These are phyloP conservation scores for Morpho helenor DNA, from an alignment of 2,888 invertebrate species.

Conservation along the genomic window DNA sequence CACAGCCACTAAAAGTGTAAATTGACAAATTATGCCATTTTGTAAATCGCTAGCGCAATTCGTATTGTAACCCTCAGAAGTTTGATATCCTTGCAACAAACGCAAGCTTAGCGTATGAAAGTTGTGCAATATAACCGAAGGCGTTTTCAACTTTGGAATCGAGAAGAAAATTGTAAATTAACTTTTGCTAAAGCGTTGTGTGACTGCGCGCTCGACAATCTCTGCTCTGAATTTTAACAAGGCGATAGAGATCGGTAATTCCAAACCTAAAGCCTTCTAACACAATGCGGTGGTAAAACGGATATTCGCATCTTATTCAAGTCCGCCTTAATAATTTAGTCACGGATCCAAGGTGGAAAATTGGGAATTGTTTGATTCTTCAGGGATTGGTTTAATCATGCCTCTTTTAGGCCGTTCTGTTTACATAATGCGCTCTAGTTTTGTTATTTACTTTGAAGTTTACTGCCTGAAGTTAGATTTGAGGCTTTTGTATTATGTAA, in stretches of 20 bases:
- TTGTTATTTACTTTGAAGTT: not conserved
- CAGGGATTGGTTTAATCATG: conserved; percentile 55
- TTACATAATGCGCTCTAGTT: not conserved
- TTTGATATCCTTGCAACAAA: not conserved
- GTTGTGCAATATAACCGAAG: conserved; percentile 10
- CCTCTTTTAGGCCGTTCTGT: conserved; percentile 37
- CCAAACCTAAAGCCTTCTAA: conserved; percentile 57
- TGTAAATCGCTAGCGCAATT: no score
- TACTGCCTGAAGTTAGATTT: no score
- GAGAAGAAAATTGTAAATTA: conserved; percentile 62
- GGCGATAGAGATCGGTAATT: conserved; percentile 68
- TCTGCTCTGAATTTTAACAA: conserved; percentile 70
- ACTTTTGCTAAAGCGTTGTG: conserved; percentile 59
- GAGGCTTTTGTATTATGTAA: no score
- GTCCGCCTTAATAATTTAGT: conserved; percentile 69
- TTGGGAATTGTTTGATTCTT: conserved; percentile 73
- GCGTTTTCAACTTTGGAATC: conserved; percentile 30
- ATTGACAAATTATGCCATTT: no score
- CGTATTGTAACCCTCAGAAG: not conserved
- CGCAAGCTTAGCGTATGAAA: conserved; percentile 9
- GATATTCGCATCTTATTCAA: conserved; percentile 70
- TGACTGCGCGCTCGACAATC: conserved; percentile 57
- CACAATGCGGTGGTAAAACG: conserved; percentile 64
- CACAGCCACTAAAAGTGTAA: no score
- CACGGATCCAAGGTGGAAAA: conserved; percentile 72